Base-by-base conservation (phyloP, 1,140 invertebrate genomes). In the Diorhabda carinulata region DNA sequence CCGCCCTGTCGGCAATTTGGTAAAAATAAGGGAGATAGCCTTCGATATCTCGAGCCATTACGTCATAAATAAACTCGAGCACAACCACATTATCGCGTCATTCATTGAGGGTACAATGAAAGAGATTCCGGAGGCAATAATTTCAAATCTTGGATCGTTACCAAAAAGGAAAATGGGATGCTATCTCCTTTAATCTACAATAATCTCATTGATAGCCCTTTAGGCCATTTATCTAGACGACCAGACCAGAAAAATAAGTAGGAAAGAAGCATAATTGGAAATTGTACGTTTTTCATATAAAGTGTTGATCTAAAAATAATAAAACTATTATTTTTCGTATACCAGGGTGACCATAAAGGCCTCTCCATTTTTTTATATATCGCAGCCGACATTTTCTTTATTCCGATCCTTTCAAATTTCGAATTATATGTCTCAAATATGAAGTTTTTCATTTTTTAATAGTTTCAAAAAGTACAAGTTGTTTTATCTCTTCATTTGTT, bases 171-270 rank as follows among this genome's bases (percentile, higher is more conserved):
- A n/a, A 52, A 52, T 52, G 47, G 47, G 47, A 8, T 52, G 47
- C 47, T 52, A 52, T 52, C 47, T 52, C 47, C 47, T n/a, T 52
- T 52, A 52, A 52, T 52, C 47, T 52, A 52, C 47, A 52, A 52
- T 52, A 52, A 52, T 52, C 47, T 52, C 3, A 52, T 52, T 52
- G 47, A 52, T 52, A 52, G 47, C 47, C 47, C n/a, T n/a, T 52
- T 3, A 52, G 47, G 47, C 47, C 47, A 52, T 52, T 52, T 52
- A 52, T 52, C 47, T 52, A 6, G 6, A 52, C 47, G 47, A 52
- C 47, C 6, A 52, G 47, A 52, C 6, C 47, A 52, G 47, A n/a
- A 52, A 52, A 52, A 52, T 52, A 52, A 52, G 47, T 4, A 52
- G n/a, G n/a, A 52, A n/a, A 52, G n/a, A 52, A 52, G 47, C n/a